Base-by-base conservation (phyloP, 2,797 vertebrate species). In the Champsocephalus gunnari region DNA sequence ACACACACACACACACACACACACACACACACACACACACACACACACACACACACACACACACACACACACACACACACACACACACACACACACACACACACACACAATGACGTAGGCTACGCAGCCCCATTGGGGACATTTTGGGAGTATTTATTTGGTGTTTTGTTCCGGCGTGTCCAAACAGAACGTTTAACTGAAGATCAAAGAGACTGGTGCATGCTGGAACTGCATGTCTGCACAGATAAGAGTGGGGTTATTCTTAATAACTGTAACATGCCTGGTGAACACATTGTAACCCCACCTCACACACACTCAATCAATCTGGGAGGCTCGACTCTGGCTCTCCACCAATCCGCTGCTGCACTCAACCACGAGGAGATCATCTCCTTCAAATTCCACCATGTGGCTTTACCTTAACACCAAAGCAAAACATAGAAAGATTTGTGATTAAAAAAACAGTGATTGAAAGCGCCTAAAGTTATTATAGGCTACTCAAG, bases 101-200 rank as follows among this genome's bases (percentile, higher is more conserved):
- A 4, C 41, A 41, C 10, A 28, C 62, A 11, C 44, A 17, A 32
- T n/a, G 43, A 44, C 19, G 1, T 7, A 71, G 56, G 13, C 69
- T 9, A 71, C 63, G 13, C 69, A 28, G 47, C 4, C 48, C 11
- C 44, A 71, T 59, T 79, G 75, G 84, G 47, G 16, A 62, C 73
- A 41, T 41, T 21, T 48, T 50, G 59, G 71, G 63, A 63, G 14
- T 17, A 10, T 28, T 50, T 12, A 9, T 75, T 58, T 41, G 21
- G 50, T 38, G 69, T 74, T 81, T 61, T 50, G 55, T 65, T 51
- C 21, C 53, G 80, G 78, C 87, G 19, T 75, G 91, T 69, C 75
- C 16, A 67, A 77, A 77, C 58, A 28, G 41, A 75, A 58, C 50
- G 47, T 43, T 13, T 60, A 51, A 8, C 43, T 21, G 9, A 28